Percentiles rank a stretch among this genome's conserved stretches.
phyloP scores from a whole-genome alignment of 92 coral and sea anemone genomes.

The Pocillopora grandis region DNA sequence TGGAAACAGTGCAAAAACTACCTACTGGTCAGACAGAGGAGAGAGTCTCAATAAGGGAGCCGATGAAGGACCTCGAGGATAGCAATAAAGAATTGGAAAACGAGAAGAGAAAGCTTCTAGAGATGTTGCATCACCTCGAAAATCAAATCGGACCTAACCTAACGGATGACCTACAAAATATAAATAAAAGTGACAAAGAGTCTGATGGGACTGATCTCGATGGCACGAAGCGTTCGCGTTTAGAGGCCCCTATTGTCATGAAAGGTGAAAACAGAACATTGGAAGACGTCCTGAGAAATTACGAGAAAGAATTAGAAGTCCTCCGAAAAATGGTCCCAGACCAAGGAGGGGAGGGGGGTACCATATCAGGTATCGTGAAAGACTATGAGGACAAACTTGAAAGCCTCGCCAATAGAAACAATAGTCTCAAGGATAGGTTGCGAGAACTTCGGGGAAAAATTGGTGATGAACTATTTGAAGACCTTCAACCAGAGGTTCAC shows the following conservation, averaged over 20 bases:
- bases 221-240: background rate
- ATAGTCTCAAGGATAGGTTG: background rate
- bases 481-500: background rate
- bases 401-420: background rate
- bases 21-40: constrained; percentile 4
- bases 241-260: constrained; percentile 27
- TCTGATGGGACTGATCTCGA: background rate
- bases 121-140: background rate
- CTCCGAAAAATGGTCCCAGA: constrained; percentile 14
- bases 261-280: constrained; percentile 28
- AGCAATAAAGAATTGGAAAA: constrained; percentile 3
- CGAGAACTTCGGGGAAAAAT: constrained; percentile 39
- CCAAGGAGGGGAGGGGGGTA: constrained; percentile 2
- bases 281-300: constrained; percentile 45
- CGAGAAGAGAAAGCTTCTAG: background rate
- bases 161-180: background rate
- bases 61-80: constrained; percentile 37
- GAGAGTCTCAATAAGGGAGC: constrained; percentile 12
- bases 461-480: constrained; percentile 41
- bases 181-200: background rate
- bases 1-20: constrained; percentile 30
- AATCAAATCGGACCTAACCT: constrained; percentile 17
- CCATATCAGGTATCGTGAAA: constrained; percentile 19
- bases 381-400: constrained; percentile 39
- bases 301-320: constrained; percentile 53